phyloP scores from a whole-genome alignment of 2,888 invertebrate genomes.

The Thalpophila matura region DNA sequence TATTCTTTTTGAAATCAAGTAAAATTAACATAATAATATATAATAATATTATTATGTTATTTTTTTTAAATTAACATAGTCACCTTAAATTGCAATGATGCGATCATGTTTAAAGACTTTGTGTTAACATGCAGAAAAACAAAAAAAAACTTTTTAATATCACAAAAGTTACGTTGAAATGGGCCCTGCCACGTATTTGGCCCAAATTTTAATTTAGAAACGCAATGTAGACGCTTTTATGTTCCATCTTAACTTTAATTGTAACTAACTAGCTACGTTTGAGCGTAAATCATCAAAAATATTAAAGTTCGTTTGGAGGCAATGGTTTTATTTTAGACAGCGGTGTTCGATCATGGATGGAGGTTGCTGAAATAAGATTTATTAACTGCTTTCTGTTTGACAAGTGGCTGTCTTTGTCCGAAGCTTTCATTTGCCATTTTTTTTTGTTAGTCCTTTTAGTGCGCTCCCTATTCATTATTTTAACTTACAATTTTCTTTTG shows the following conservation, averaged over 20 bases:
- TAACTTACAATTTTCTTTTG: not conserved
- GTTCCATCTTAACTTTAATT: conserved; percentile 30
- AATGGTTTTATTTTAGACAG: conserved; percentile 6
- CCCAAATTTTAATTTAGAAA: conserved; percentile 37
- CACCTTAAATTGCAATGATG: too few species aligned
- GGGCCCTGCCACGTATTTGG: not conserved
- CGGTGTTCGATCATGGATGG: conserved; percentile 11
- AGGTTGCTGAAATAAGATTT: conserved; percentile 27
- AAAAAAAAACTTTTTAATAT: conserved; percentile 3
- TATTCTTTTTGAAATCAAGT: too few species aligned
- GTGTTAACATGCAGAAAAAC: not conserved
- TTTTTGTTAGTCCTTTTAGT: not conserved
- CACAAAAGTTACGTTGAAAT: conserved; percentile 10
- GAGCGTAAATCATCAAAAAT: conserved; percentile 38
- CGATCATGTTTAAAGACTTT: too few species aligned
- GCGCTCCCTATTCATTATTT: not conserved
- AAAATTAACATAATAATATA: too few species aligned
- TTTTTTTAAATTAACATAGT: too few species aligned
- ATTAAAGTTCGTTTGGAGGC: conserved; percentile 33
- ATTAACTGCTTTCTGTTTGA: conserved; percentile 19
- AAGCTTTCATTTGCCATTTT: conserved; percentile 1
- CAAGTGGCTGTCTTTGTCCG: conserved; percentile 18
- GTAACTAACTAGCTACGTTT: conserved; percentile 15
- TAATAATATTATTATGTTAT: too few species aligned
- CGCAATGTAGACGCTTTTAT: conserved; percentile 46